Base-by-base conservation (phyloP, 1,140 invertebrate genomes). In the Apocrypta bakeri region DNA sequence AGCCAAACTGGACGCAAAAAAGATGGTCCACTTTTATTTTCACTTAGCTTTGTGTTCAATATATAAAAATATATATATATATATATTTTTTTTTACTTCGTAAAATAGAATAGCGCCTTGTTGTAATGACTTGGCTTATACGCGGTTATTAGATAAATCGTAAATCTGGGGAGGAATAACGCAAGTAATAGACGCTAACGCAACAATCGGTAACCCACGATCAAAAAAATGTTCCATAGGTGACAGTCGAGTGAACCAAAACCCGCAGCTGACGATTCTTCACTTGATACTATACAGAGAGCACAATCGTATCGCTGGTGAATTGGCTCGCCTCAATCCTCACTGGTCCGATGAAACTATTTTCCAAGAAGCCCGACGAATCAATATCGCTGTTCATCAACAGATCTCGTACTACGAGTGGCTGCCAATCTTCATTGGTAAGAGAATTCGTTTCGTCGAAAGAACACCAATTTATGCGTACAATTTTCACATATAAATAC, bases 401-500 rank as follows among this genome's bases (percentile, higher is more conserved):
- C 94, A 97, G n/a, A 96, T 98, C 42, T 95, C 95, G 33, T 98
- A 97, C 87, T 96, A 96, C 84, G 97, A 98, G 90, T 98, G 95
- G 93, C 89, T 98, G 17, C 97, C 97, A 4, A 95, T 97, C 75
- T 94, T 98, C 76, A 92, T 97, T 66, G 95, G 95, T 94, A 89
- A 48, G 42, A 48, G 2, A 2, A 1, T 11, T 42, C 31, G 29
- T 33, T 71, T n/a, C n/a, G n/a, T n/a, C n/a, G n/a, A n/a, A n/a
- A n/a, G n/a, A n/a, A n/a, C n/a, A n/a, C n/a, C n/a, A n/a, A n/a
- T n/a, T n/a, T n/a, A n/a, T n/a, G n/a, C n/a, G 7, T 37, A 12
- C 56, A 2, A 27, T 72, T 29, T 21, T 37, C n/a, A n/a, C n/a
- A n/a, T n/a, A n/a, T n/a, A n/a, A n/a, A n/a, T n/a, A n/a, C n/a